These are phyloP conservation scores for Anolis carolinensis DNA, from an alignment of 2,113 vertebrate species.

Conservation along the genomic window DNA sequence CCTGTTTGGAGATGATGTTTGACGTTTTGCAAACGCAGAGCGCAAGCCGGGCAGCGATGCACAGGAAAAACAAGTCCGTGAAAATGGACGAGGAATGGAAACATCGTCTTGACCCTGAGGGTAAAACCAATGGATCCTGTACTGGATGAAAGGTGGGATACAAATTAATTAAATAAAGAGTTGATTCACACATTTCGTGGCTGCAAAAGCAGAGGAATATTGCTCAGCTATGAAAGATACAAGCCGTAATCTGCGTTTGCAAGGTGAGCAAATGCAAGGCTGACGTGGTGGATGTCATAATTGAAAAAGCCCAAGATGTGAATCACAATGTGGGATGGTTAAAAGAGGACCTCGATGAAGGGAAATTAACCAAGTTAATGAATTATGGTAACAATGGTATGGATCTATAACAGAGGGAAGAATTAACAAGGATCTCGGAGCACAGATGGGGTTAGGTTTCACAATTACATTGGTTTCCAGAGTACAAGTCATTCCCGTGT, in stretches of 20 bases:
- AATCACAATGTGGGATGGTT: neutral
- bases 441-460: constrained; percentile 61
- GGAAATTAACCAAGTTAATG: neutral
- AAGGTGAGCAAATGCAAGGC: fast-evolving
- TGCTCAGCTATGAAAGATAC: neutral
- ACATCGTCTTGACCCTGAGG: neutral
- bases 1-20: constrained; percentile 7
- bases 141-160: too few relatives aligned
- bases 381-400: neutral
- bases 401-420: constrained; percentile 56
- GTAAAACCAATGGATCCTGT: neutral
- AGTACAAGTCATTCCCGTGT: neutral
- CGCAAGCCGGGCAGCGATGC: neutral
- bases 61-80: neutral
- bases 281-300: neutral
- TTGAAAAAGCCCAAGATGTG: fast-evolving
- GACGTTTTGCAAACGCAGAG: neutral
- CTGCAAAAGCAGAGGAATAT: constrained; percentile 17
- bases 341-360: constrained; percentile 31
- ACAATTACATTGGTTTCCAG: constrained; percentile 39
- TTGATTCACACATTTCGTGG: neutral
- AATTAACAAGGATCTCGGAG: constrained; percentile 55
- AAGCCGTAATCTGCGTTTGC: fast-evolving
- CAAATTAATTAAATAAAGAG: too few relatives aligned
- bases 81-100: neutral